Base-by-base conservation (phyloP, 2,113 vertebrate genomes). In the Myotis brandtii region DNA sequence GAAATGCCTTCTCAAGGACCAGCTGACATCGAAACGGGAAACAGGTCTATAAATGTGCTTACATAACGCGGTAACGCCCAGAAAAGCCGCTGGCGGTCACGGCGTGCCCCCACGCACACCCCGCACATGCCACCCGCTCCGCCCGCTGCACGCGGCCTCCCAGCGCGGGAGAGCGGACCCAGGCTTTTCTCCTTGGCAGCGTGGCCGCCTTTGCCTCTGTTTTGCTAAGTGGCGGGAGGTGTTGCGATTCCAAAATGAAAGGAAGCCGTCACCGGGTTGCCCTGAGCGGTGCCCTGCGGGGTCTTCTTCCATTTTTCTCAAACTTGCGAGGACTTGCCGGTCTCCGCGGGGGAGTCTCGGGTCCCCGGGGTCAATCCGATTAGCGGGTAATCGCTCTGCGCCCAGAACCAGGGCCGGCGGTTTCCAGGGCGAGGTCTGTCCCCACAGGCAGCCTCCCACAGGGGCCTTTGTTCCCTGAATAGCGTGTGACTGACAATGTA, bases 401-500 rank as follows among this genome's bases (percentile, higher is more conserved):
- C 80, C 12, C 1, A 23, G 27, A 32, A 12, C 46, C 5, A 0
- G 30, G 5, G 30, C 6, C 72, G 6, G 40, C 6, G 2, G 59
- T 18, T 43, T 27, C 83, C 72, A 0, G 40, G 20, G 62, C 0
- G 4, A 84, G 77, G 40, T 10, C 72, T 1, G 73, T 66, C 52
- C 73, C 91, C 3, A 69, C 11, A 0, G 52, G 54, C 80, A 30
- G 72, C 0, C 59, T 73, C 32, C 46, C 72, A 2, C 0, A 16
- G 92, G 54, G 48, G 69, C 80, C 52, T 92, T 73, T 93, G 69
- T 73, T 93, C 95, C 89, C 32, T 7, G 92, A 81, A 79, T 70
- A 81, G 95, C 87, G 6, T 32, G 81, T 87, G 91, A 81, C 81
- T 76, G 91, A 89, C 95, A 81, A 25, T 77, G 32, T 34, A 37